Evolutionary conservation across 2,797 vertebrate species (phyloP), one percentile per base, ranked within the genome.

Genomic region (Phaenicophaeus curvirostris): DNA sequence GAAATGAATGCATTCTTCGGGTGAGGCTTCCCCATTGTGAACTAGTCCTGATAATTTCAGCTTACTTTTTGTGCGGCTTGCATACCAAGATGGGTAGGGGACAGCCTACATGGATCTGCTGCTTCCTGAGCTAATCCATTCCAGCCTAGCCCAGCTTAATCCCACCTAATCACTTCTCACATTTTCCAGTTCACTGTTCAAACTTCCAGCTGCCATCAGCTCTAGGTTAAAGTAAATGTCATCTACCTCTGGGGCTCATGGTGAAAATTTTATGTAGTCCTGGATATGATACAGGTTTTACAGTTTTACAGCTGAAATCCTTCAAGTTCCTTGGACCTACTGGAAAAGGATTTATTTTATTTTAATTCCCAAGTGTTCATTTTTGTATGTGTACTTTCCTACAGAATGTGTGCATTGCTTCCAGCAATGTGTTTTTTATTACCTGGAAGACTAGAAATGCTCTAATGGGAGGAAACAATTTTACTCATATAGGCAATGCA

Each of bases 401-500:
- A 96, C 59, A 96, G 87, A 97, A 97, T 44, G 73, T 80, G 63
- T 88, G 77, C 89, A 83, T 89, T 96, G 95, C 92, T 97, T 98
- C 95, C 95, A 98, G 97, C 96, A 98, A 97, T 98, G 82, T 98
- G 98, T 97, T 98, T 98, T 95, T 83, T 87, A 98, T 98, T 98
- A 98, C 90, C 90, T 96, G 94, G 79, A 98, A 97, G 93, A 97
- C 85, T 3, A 97, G 87, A 96, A 97, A 96, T 93, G 71, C 84
- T 94, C 95, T 97, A 96, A 97, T 95, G 92, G 92, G 90, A 97
- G 93, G 96, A 97, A 97, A 96, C 84, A 89, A 94, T 89, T 95
- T 85, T 90, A 76, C 66, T 97, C 85, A 95, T 96, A 87, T 72
- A 97, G 95, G 93, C 86, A 97, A 61, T 48, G 44, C 76, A 93